Evolutionary conservation across 2,888 invertebrate species (phyloP), one percentile per base, ranked within the genome.

Genomic region (Danaus chrysippus): DNA sequence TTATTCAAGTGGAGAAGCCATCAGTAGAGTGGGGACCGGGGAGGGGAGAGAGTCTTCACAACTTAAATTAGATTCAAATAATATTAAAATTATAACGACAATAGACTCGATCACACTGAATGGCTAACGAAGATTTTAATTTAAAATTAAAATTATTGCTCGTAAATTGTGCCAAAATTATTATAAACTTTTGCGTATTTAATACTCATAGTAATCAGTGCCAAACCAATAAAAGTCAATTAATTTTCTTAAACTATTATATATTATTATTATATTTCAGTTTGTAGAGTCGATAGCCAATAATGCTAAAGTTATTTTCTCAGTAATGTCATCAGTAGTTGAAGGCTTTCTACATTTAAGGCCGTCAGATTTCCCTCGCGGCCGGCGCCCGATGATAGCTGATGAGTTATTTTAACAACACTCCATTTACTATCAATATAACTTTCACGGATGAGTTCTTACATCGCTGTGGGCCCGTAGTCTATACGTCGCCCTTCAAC

Each of bases 331-430:
- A 49, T 49, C 49, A 49, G 49, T n/a, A 17, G 49, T 49, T 17
- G 49, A 49, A 49, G 49, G 49, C 49, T 49, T 15, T 49, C 49
- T 49, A 17, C 49, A 49, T 49, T 49, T 17, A 49, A 49, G 49
- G 49, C 49, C 17, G n/a, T 10, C 10, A 49, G 56, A 59, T 59
- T 63, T 63, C 59, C 63, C 63, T 10, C 43, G 54, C 56, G 59
- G 43, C 59, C 23, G 54, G 54, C 56, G 59, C 34, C 59, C 42
- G 15, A 10, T 53, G 56, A 59, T 62, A 59, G 44, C 62, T 62
- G 53, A 42, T 59, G 49, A 15, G 49, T 17, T 5, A 49, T 17
- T 17, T 49, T 49, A 49, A 49, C 49, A 49, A 49, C 49, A 49
- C 49, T 49, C 46, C 13, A 13, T 46, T 49, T 49, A 17, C 15